Evolutionary conservation across 2,797 vertebrate genomes (phyloP), one percentile per base, ranked within the genome.

Genomic region (Valencia hispanica): DNA sequence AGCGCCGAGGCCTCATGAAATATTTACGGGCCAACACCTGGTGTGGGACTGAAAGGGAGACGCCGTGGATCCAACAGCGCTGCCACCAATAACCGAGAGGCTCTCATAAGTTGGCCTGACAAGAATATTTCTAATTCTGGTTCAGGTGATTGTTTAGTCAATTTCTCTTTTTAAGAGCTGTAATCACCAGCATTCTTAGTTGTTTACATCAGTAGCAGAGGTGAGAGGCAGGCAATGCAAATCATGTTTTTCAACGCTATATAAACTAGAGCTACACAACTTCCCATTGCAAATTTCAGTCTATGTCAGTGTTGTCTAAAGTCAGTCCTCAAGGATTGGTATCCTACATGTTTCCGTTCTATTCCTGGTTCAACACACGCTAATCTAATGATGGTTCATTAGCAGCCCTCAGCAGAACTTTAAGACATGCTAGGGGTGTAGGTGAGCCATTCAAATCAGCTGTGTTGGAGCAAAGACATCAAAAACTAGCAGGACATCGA

Each of bases 21-120:
- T 93, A 94, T 95, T 94, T 90, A 94, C 89, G 84, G 88, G 71
- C 90, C 59, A 70, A 92, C 94, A 95, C 95, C 94, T 94, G 93
- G 94, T 81, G 82, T 84, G 86, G 86, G 82, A 75, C 70, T 10
- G 74, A 59, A 76, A 70, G 72, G 75, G 73, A 79, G 75, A 27
- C 77, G 77, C 86, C 79, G 75, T 86, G 73, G 78, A 85, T 72
- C 39, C 79, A 79, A 81, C 80, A 84, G 82, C 75, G 79, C 47
- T 55, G 76, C 72, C 61, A 72, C 75, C 79, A 76, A 80, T 72
- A 81, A 84, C 78, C 55, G 51, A 2, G n/a, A 75, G 74, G 66
- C 63, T 66, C 73, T 69, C 59, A 70, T 70, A 73, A 17, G 34
- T 47, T 11, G 45, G 14, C 70, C 34, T 43, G 57, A 22, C 59